Evolutionary conservation across 2,888 invertebrate species (phyloP), one percentile per base, ranked within the genome.

Genomic region (Proisotoma minuta): DNA sequence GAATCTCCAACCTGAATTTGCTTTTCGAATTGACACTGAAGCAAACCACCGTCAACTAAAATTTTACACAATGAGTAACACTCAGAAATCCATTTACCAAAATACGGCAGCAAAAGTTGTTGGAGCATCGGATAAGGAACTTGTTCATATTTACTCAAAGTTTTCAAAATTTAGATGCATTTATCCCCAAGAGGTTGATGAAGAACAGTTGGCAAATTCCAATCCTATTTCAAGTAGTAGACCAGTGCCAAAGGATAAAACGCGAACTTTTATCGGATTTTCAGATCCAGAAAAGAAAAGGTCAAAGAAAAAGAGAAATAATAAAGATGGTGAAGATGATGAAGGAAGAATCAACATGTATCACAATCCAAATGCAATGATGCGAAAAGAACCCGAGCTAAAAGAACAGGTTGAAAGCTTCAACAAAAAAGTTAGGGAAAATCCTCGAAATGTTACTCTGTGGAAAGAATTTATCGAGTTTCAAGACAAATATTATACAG

Each of bases 401-500:
- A 53, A 63, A 20, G 70, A 71, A 20, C 54, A 54, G 39, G 54
- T 66, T 39, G 71, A 71, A 50, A 50, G 58, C 43, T 73, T 62
- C 57, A 71, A 71, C 53, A 51, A 57, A 3, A 63, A 70, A 61
- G 51, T 66, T 15, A 57, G 70, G 12, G 63, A 66, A 20, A 57
- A 67, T 22, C 68, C 73, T n/a, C 62, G 65, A 28, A 68, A 73
- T 54, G 54, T 71, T 56, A 10, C 51, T 1, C 24, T 73, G 12
- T 73, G 73, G 73, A 68, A 63, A 43, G 69, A 71, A 43, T 73
- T 71, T 66, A 68, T 71, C n/a, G 56, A 61, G 34, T 73, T 73
- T 58, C 73, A 73, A 64, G 73, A 73, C 39, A 58, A 69, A 57
- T 66, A 69, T 34, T 65, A 63, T 60, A 64, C 66, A 57, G 66